phyloP scores from a whole-genome alignment of 1,140 invertebrate species.

The Aculops lycopersici region DNA sequence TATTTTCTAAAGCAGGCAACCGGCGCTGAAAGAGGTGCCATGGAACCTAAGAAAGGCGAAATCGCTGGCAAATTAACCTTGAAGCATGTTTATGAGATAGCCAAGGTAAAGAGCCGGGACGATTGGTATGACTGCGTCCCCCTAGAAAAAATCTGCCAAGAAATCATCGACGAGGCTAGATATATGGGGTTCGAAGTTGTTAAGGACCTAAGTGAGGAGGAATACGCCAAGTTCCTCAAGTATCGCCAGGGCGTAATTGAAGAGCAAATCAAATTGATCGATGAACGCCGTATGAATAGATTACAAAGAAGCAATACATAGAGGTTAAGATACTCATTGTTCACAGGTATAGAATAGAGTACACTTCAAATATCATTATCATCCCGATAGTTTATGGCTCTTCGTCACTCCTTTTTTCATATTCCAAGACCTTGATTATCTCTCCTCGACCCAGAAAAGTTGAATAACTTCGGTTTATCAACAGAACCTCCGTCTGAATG shows the following conservation, averaged over 20 bases:
- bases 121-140: conserved; percentile 28
- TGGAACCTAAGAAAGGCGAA: conserved; percentile 35
- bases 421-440: too few relatives aligned
- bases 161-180: conserved; percentile 36
- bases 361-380: too few relatives aligned
- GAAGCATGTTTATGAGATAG: conserved; percentile 96
- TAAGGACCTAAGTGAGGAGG: conserved; percentile 34
- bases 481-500: too few relatives aligned
- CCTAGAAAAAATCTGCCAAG: conserved; percentile 40
- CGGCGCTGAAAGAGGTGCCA: conserved; percentile 46
- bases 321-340: too few relatives aligned
- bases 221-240: conserved; percentile 49
- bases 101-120: conserved; percentile 63
- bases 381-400: too few relatives aligned
- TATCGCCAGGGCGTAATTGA: conserved; percentile 35
- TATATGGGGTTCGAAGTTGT: conserved; percentile 59
- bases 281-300: conserved; percentile 64
- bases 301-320: conserved; percentile 65
- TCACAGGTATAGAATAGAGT: too few relatives aligned
- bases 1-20: conserved; percentile 82
- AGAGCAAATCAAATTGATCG: conserved; percentile 36
- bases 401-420: too few relatives aligned
- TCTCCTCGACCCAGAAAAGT: too few relatives aligned
- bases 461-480: too few relatives aligned
- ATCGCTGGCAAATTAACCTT: conserved; percentile 57